Evolutionary conservation across 2,888 invertebrate genomes (phyloP).

Genomic region (Drosophila setosimentum): DNA sequence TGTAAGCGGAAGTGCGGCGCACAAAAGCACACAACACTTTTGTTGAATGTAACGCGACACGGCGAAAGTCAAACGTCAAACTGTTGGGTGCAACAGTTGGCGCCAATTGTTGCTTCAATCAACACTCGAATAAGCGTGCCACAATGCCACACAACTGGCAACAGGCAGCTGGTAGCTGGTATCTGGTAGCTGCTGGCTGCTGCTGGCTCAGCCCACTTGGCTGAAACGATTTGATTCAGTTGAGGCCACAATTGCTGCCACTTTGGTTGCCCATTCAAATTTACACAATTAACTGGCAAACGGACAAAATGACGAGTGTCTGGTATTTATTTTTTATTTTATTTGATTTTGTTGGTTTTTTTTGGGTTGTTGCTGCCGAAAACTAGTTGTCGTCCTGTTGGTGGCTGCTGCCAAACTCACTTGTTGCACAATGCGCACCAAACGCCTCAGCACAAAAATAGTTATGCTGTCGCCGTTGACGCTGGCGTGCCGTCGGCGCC

Average conservation of each 20-base stretch:
- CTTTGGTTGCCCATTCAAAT: constrained; percentile 57
- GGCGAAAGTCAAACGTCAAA: constrained; percentile 55
- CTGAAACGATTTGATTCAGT: constrained; percentile 48
- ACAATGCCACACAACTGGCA: constrained; percentile 48
- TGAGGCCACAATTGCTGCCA: constrained; percentile 55
- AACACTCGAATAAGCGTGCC: constrained; percentile 62
- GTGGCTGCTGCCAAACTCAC: constrained; percentile 85
- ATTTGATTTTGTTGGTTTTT: constrained; percentile 1
- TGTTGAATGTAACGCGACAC: constrained; percentile 52
- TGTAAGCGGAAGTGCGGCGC: constrained; percentile 51
- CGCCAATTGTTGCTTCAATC: constrained; percentile 79
- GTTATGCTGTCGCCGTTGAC: constrained; percentile 68
- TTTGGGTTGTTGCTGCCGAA: constrained; percentile 59
- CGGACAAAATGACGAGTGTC: constrained; percentile 27
- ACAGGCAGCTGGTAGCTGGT: constrained; percentile 10
- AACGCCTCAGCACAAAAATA: constrained; percentile 74
- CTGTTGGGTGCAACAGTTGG: constrained; percentile 70
- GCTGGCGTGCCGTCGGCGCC: constrained; percentile 36
- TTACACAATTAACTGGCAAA: constrained; percentile 61
- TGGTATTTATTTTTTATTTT: constrained; percentile 3
- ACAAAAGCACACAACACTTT: constrained; percentile 70
- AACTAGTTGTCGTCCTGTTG: constrained; percentile 83
- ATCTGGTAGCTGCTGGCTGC: not conserved
- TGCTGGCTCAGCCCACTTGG: constrained; percentile 23
- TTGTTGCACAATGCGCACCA: constrained; percentile 85